A percentile compares a stretch with the other conserved stretches of the same genome.
Evolutionary conservation across 2,797 vertebrate species (phyloP).

Genomic region (Sebastes cheni): DNA sequence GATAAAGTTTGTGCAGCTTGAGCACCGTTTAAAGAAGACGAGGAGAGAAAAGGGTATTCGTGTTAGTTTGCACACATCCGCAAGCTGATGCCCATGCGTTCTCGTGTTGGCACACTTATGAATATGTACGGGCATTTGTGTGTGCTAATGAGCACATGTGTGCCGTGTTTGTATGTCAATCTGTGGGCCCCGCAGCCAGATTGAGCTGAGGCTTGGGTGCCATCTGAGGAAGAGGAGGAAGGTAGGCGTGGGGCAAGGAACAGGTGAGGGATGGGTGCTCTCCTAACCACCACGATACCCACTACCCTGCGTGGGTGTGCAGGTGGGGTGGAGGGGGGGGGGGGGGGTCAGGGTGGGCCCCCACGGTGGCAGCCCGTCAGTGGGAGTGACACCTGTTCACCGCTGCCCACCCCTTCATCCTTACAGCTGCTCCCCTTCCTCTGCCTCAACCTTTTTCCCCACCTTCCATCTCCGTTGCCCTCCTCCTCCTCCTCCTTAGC

Average conservation of each 20-base stretch:
- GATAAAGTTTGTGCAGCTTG: neutral
- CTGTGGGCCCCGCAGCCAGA: constrained; percentile 55
- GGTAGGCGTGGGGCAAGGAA: constrained; percentile 64
- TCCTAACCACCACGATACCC: constrained; percentile 32
- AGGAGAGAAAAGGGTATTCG: neutral
- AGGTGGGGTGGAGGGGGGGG: constrained; percentile 34
- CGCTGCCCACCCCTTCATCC: constrained; percentile 50
- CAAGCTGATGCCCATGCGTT: constrained; percentile 17
- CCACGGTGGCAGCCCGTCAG: constrained; percentile 57
- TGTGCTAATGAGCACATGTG: constrained; percentile 59
- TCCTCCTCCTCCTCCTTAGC: constrained; percentile 15
- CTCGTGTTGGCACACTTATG: constrained; percentile 45
- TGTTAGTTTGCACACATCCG: constrained; percentile 26
- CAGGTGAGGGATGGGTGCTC: constrained; percentile 46
- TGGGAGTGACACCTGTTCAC: constrained; percentile 81
- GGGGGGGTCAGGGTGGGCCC: constrained; percentile 8
- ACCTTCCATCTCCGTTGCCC: neutral
- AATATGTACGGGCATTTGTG: constrained; percentile 57
- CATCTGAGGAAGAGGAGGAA: constrained; percentile 75
- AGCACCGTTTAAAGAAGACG: neutral
- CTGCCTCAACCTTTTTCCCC: constrained; percentile 47
- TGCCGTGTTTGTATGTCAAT: constrained; percentile 47
- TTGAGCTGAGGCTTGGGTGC: constrained; percentile 51
- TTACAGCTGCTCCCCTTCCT: constrained; percentile 65
- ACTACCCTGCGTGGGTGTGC: constrained; percentile 55